Percentiles rank a stretch among this genome's conserved stretches.
Evolutionary conservation across 2,113 vertebrate genomes (phyloP).

Genomic region (Elaphurus davidianus): DNA sequence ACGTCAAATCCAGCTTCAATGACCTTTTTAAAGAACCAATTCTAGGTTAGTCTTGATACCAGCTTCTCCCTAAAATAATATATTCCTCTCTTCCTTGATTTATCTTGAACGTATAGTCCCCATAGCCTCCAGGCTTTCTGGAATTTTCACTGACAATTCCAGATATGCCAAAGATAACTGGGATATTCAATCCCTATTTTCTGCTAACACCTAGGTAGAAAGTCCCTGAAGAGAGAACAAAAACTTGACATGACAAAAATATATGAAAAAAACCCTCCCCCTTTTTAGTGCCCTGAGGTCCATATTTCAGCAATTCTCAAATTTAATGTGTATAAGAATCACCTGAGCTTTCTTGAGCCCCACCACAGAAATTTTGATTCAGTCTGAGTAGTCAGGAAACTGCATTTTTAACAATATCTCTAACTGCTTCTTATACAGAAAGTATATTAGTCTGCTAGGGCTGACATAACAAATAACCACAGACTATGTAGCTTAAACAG

Average conservation of each 20-base stretch:
- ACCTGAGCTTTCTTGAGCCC: neutral
- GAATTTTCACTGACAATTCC: neutral
- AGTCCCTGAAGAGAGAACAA: neutral
- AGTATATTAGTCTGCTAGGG: neutral
- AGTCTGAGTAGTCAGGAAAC: neutral
- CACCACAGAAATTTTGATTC: neutral
- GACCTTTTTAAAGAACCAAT: neutral
- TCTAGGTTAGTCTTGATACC: neutral
- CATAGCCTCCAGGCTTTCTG: neutral
- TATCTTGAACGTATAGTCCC: neutral
- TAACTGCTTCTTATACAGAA: neutral
- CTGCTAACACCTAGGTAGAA: neutral
- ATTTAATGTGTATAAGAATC: neutral
- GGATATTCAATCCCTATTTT: neutral
- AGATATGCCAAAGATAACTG: neutral
- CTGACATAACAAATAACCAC: neutral
- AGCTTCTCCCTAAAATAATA: neutral
- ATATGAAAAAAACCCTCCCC: neutral
- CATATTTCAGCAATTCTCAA: neutral
- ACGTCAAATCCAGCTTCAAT: neutral
- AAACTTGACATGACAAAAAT: neutral
- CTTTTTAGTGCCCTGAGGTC: neutral
- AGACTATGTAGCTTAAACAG: neutral
- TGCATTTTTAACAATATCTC: neutral
- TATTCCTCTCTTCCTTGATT: neutral